phyloP scores from a whole-genome alignment of 2,888 invertebrate genomes.

The Calephelis perditalis region DNA sequence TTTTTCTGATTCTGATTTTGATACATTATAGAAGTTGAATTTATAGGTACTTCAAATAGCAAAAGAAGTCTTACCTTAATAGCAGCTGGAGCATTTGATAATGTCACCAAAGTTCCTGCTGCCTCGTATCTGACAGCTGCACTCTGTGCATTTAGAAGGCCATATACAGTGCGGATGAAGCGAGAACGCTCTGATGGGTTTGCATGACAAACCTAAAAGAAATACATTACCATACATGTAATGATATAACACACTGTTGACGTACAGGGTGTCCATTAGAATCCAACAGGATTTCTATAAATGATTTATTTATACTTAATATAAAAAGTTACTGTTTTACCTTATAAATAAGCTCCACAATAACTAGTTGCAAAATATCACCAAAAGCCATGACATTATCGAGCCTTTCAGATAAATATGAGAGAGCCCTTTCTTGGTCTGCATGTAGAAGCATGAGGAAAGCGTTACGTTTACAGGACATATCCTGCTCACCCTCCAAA shows the following conservation, averaged over 20 bases:
- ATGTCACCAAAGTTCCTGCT: slow-evolving; percentile 97
- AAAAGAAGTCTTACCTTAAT: slow-evolving; percentile 81
- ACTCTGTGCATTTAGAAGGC: slow-evolving; percentile 95
- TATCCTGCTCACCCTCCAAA: slow-evolving; percentile 97
- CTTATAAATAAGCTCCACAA: slow-evolving; percentile 99
- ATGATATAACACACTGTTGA: no score
- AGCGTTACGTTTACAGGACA: slow-evolving; percentile 99
- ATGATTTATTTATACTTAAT: background rate
- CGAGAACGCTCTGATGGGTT: slow-evolving; percentile 97
- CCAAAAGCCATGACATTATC: slow-evolving; percentile 97
- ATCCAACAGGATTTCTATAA: no score
- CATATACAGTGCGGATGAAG: slow-evolving; percentile 99
- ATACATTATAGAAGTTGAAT: no score
- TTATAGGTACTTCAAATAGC: no score
- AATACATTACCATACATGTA: background rate
- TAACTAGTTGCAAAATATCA: slow-evolving; percentile 98
- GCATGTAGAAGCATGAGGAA: slow-evolving; percentile 99
- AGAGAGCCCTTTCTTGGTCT: slow-evolving; percentile 95
- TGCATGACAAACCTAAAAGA: slow-evolving; percentile 91
- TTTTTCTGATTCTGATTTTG: no score
- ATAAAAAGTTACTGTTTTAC: slow-evolving; percentile 54
- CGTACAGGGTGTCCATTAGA: no score
- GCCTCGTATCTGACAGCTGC: slow-evolving; percentile 99
- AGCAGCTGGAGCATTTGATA: slow-evolving; percentile 98
- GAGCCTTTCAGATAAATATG: slow-evolving; percentile 94